Evolutionary conservation across 2,888 invertebrate genomes (phyloP).

Genomic region (Pyralis farinalis): DNA sequence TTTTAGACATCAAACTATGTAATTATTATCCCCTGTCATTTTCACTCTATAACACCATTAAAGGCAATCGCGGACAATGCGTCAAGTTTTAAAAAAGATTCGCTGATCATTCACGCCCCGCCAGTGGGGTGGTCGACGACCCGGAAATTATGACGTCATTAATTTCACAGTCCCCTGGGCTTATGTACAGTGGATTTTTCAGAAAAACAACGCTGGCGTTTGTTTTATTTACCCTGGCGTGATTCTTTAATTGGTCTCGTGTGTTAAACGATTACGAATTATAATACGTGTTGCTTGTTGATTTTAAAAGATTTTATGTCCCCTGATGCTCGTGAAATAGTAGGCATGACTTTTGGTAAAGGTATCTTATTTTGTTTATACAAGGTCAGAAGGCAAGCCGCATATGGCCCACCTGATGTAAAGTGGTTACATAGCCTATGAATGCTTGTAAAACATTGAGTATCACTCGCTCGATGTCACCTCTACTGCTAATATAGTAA

Average conservation of each 20-base stretch:
- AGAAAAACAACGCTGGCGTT: constrained; percentile 25
- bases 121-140: constrained; percentile 48
- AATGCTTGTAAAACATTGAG: no score
- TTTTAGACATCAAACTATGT: constrained; percentile 1
- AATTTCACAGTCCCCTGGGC: constrained; percentile 49
- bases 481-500: no score
- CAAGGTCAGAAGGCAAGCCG: no score
- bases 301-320: no score
- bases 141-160: constrained; percentile 72
- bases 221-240: background rate
- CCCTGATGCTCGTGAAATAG: no score
- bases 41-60: constrained; percentile 1
- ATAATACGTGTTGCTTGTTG: no score
- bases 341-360: no score
- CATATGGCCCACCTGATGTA: no score
- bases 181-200: constrained; percentile 17
- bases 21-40: constrained; percentile 5
- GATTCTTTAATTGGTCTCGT: background rate
- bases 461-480: no score
- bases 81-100: constrained; percentile 25
- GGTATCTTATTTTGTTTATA: no score
- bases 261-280: background rate
- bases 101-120: constrained; percentile 48
- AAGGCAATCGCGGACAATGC: constrained; percentile 13
- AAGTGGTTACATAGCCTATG: no score